Base-by-base conservation (phyloP, 92 coral and sea anemone species). In the Phenganax marumi region DNA sequence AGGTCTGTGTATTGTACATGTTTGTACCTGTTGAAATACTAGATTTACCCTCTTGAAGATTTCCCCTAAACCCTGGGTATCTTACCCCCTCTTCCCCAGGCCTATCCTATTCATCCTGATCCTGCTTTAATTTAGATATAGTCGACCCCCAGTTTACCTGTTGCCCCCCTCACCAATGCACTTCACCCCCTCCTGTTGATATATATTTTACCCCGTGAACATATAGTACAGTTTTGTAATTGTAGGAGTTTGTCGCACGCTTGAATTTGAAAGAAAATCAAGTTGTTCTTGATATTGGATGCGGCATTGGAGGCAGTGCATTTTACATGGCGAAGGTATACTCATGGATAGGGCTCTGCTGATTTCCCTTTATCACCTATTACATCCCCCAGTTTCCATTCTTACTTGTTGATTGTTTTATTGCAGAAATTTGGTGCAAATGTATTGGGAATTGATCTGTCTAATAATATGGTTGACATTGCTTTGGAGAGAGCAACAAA, bases 261-360 rank as follows among this genome's bases (percentile, higher is more conserved):
- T 88, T 93, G 39, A 80, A 88, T 55, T 72, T 93, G 52, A 92
- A 90, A 47, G 87, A 85, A 22, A 93, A 92, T 9, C 91, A 90
- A 72, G 85, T 87, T 62, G 94, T 93, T 24, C 91, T 93, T 5
- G 97, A 93, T 82, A 97, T 93, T 86, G 97, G 97, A n/a, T 92
- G 97, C 85, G 97, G 97, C 52, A 92, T 93, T 77, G 97, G 97
- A 33, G 97, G 97, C 2, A 85, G 93, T 88, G 97, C 90, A 8
- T 93, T 93, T 75, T 91, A 93, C 75, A 91, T 93, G 97, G 88
- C 84, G 51, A 89, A 91, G 97, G 98, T 95, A 91, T 69, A 81
- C 39, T 14, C 14, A 76, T 76, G 43, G 43, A 33, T 5, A 53
- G 50, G 43, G 50, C 50, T 71, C 10, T 17, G 23, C 12, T 19